phyloP scores from a whole-genome alignment of 2,113 vertebrate species.

The Melanerpes formicivorus region DNA sequence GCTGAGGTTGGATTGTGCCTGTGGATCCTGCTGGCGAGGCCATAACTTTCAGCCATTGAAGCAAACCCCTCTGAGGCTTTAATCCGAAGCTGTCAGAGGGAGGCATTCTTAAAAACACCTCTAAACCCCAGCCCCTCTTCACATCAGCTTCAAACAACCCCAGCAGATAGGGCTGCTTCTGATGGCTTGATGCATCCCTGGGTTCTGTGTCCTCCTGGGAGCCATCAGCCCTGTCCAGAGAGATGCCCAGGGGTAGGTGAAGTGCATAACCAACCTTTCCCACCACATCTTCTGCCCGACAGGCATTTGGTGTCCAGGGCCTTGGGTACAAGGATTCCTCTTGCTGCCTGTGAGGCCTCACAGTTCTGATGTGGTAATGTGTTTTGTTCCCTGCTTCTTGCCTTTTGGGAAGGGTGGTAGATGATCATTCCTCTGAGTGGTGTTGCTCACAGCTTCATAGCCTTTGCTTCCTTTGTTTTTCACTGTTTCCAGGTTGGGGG shows the following conservation, averaged over 20 bases:
- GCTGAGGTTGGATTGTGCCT: fast-evolving
- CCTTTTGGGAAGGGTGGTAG: background rate
- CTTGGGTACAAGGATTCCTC: background rate
- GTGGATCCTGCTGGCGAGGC: background rate
- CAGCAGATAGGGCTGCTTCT: too few species aligned
- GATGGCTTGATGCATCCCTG: too few species aligned
- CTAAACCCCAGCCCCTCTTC: too few species aligned
- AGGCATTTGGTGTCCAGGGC: background rate
- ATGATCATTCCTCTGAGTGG: background rate
- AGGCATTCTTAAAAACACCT: too few species aligned
- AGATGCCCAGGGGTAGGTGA: background rate
- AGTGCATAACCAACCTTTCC: fast-evolving
- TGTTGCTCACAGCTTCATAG: background rate
- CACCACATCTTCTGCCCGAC: background rate
- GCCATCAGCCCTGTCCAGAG: background rate
- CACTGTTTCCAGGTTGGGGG: background rate
- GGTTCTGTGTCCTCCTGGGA: background rate
- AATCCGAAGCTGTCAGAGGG: too few species aligned
- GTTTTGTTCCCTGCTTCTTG: background rate
- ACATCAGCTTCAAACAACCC: too few species aligned
- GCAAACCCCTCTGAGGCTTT: too few species aligned
- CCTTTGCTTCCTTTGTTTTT: background rate
- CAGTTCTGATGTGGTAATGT: background rate
- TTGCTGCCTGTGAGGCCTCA: background rate
- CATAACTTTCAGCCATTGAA: too few species aligned